Base-by-base conservation (phyloP, 1,140 invertebrate genomes). In the Vanessa atalanta region DNA sequence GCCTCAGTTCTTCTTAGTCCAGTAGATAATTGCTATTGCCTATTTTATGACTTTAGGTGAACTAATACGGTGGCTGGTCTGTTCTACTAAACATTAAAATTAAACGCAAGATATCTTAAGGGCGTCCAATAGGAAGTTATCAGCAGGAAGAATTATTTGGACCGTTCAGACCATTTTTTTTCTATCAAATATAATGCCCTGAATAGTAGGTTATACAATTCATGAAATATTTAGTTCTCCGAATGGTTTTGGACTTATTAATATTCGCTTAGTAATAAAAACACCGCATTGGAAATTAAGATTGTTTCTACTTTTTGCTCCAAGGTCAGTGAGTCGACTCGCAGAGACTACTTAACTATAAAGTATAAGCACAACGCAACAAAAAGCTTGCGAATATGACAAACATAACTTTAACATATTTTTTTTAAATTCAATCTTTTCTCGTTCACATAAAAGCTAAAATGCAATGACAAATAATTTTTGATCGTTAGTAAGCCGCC, bases 321-420 rank as follows among this genome's bases (percentile, higher is more conserved):
- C 89, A 91, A 91, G 89, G 89, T 85, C 87, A 85, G 85, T 83
- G 80, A 88, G 89, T 90, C 85, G 86, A 87, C 83, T 86, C 79
- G 83, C 85, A 81, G 31, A 67, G 53, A 60, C 51, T 61, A 37
- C 15, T 37, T 31, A 61, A 68, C 51, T 31, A 53, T 67, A 67
- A 51, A 55, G 23, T 69, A 85, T 88, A 81, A 86, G 83, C 84
- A 86, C 79, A 83, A 79, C 83, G 72, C 79, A 83, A 81, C 84
- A 70, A 78, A 77, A 75, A 75, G 71, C 65, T 76, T 70, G 71
- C 60, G 65, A 75, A 72, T 72, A 72, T 71, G 73, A 75, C 72
- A 60, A 63, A 70, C 37, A n/a, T 20, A 43, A 48, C 8, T 12
- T 47, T 53, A 61, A 7, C 6, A 4, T 70, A 20, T 50, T 60